Conservation (phyloP, 2,113 vertebrate genomes). For the Varanus salvator region DNA sequence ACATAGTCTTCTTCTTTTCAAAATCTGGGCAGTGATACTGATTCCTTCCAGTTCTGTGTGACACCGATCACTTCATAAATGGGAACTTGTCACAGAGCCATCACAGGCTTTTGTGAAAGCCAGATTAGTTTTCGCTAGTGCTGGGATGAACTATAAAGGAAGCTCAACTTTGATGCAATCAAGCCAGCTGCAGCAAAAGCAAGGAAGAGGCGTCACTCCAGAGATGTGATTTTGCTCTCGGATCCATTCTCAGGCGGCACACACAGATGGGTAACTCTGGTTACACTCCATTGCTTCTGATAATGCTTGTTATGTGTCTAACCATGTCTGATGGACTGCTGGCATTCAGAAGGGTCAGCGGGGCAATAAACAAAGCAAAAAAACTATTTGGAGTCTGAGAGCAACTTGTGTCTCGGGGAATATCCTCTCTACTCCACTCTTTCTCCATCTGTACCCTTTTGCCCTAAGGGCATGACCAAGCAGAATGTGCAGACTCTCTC, state of each 20-base stretch:
- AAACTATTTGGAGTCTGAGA: background rate
- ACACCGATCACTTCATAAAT: background rate
- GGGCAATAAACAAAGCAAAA: background rate
- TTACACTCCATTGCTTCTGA: background rate
- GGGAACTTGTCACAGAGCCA: background rate
- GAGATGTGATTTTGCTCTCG: background rate
- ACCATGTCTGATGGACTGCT: background rate
- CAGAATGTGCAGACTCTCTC: background rate
- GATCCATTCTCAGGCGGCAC: background rate
- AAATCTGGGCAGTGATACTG: background rate
- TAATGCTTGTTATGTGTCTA: fast-evolving
- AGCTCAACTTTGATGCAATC: background rate
- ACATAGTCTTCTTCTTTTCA: background rate
- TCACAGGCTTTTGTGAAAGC: background rate
- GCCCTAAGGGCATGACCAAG: background rate
- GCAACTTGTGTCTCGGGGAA: background rate
- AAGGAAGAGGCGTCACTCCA: background rate
- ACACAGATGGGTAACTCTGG: background rate
- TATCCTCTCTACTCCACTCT: background rate
- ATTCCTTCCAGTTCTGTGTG: background rate
- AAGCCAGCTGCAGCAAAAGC: background rate
- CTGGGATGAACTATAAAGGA: background rate
- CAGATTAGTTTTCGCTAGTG: background rate
- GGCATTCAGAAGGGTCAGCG: slow-evolving; percentile 5
- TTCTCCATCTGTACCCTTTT: background rate